phyloP scores from a whole-genome alignment of 35 echinoderm and acorn worm genomes.

The Anneissia japonica region DNA sequence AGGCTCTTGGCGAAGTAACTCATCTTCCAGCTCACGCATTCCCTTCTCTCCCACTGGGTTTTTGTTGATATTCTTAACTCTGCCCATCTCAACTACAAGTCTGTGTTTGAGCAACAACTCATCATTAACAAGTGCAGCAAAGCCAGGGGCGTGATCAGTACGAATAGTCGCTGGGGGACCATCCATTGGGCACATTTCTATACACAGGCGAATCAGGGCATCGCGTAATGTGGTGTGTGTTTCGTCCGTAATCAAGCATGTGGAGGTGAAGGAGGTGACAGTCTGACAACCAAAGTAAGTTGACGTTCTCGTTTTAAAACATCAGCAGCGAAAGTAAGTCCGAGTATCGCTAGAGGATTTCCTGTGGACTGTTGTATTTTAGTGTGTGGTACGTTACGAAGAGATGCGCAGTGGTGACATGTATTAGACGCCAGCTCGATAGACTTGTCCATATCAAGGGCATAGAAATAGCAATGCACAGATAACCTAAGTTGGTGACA shows the following conservation, averaged over 20 bases:
- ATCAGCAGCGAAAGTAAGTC: constrained; percentile 29
- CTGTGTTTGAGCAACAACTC: not conserved
- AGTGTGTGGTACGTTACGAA: not conserved
- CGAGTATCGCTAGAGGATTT: not conserved
- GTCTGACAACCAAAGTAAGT: not conserved
- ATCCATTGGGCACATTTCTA: not conserved
- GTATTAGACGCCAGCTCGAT: not conserved
- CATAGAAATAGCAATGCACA: constrained; percentile 35
- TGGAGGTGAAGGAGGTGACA: too few species aligned
- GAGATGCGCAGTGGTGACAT: constrained; percentile 44
- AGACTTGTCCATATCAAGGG: constrained; percentile 35
- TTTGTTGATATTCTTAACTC: not conserved
- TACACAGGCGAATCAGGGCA: not conserved
- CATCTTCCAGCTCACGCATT: not conserved
- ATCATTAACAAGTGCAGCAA: not conserved
- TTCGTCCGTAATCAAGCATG: too few species aligned
- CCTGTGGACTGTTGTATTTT: not conserved
- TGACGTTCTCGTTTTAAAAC: too few species aligned
- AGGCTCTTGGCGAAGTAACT: not conserved
- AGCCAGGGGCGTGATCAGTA: not conserved
- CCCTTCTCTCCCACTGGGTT: constrained; percentile 1
- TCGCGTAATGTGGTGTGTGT: too few species aligned
- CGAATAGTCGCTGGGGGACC: not conserved
- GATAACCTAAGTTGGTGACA: constrained; percentile 19
- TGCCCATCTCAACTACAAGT: not conserved